Conservation (phyloP, 2,797 vertebrate species). For the Ataeniobius toweri region DNA sequence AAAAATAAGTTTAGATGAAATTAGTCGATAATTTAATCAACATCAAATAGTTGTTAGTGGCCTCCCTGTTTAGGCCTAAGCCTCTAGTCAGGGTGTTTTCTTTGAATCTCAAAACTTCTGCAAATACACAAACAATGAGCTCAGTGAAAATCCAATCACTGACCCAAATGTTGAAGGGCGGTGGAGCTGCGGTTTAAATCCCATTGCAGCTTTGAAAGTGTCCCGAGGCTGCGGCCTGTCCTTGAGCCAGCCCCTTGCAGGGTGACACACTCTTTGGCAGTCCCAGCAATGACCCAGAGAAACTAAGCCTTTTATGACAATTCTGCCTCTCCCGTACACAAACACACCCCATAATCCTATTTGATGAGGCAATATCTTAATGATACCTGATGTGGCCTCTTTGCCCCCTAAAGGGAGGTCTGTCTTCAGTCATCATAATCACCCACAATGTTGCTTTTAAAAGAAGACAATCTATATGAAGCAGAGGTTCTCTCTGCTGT, state of each 20-base stretch:
- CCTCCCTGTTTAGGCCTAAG: conserved; percentile 14
- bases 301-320: conserved; percentile 75
- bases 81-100: conserved; percentile 26
- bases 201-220: conserved; percentile 67
- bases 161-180: conserved; percentile 29
- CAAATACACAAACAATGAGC: conserved; percentile 51
- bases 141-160: conserved; percentile 71
- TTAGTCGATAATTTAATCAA: background rate
- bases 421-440: conserved; percentile 71
- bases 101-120: conserved; percentile 39
- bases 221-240: conserved; percentile 68
- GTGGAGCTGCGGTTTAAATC: conserved; percentile 68
- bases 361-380: conserved; percentile 82
- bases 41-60: background rate
- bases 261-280: conserved; percentile 61
- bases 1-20: background rate
- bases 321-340: conserved; percentile 36
- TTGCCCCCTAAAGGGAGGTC: conserved; percentile 52
- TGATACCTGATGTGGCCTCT: conserved; percentile 73
- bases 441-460: conserved; percentile 49
- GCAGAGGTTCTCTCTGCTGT: conserved; percentile 34
- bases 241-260: conserved; percentile 65
- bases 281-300: conserved; percentile 67
- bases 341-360: conserved; percentile 71
- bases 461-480: conserved; percentile 52